Evolutionary conservation across 30 jellyfish, hydroid and myxozoan genomes (phyloP), one percentile per base, ranked within the genome.

Genomic region (Aurelia sp.): DNA sequence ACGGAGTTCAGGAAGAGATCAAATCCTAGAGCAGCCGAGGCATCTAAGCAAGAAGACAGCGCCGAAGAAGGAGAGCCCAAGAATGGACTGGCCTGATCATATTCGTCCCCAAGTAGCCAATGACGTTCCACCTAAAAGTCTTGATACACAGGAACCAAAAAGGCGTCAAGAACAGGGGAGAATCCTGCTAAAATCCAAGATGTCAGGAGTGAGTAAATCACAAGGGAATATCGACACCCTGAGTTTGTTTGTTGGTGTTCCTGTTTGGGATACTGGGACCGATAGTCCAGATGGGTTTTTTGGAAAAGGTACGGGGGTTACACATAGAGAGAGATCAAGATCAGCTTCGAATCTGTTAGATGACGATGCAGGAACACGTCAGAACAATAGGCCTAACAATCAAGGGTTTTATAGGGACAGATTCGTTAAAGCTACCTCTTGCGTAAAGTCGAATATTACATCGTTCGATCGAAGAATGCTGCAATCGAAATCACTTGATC

Each of bases 401-500:
- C 41, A 76, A n/a, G 35, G 77, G 16, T 59, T 60, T 31, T 76
- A 58, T 38, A 59, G 33, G 62, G 87, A 76, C 65, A 41, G 87
- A 63, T 60, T 76, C 65, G 69, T 58, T 20, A 35, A 48, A 31
- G 87, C 66, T 3, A 67, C 63, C 50, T 76, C 77, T 9, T 44
- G 31, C 10, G 40, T 64, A 27, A 76, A 62, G 44, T 13, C 63
- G 41, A 40, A 63, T 63, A 73, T 24, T 55, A 60, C 89, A 27
- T 18, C 89, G 18, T 63, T 62, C 58, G 80, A 79, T 30, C 38
- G 57, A n/a, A 79, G 58, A 61, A 44, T 62, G 30, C 4, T 62
- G 81, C 62, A 63, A 4, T 63, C 78, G 80, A 79, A 63, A n/a
- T 79, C 89, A 5, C 31, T 79, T 21, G 80, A 79, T 12, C 71